Percentiles rank a stretch among this genome's conserved stretches.
These are phyloP conservation scores for Serinus canaria DNA, from an alignment of 2,113 vertebrate species.

Conservation along the genomic window DNA sequence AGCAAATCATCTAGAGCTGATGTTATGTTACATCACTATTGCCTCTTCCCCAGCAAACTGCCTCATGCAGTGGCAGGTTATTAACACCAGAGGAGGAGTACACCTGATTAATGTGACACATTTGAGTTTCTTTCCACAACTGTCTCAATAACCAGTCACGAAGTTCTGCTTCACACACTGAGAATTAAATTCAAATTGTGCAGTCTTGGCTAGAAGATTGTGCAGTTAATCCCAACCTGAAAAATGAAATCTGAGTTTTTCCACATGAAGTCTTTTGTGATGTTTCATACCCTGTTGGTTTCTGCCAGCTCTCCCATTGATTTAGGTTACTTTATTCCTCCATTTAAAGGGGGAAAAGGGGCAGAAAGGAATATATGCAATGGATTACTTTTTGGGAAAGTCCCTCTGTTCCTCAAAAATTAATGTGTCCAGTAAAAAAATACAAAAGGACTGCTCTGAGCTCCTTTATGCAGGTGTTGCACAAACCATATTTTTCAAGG, in stretches of 20 bases:
- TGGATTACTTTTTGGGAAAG: not conserved
- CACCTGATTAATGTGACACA: conserved; percentile 80
- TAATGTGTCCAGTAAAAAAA: not conserved
- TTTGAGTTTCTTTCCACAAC: conserved; percentile 68
- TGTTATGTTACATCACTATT: not conserved
- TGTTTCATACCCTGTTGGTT: conserved; percentile 47
- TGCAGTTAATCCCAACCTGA: conserved; percentile 31
- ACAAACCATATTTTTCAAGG: not conserved
- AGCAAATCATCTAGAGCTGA: not conserved
- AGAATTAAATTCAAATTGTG: conserved; percentile 68
- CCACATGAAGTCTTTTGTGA: conserved; percentile 6
- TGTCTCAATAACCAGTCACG: conserved; percentile 75
- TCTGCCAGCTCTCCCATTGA: conserved; percentile 19
- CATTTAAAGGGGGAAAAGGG: not conserved
- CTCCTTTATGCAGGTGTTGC: not conserved
- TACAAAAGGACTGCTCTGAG: not conserved
- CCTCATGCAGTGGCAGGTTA: conserved; percentile 41
- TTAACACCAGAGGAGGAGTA: conserved; percentile 69
- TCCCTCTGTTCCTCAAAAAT: not conserved
- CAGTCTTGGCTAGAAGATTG: conserved; percentile 57
- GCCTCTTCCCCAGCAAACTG: conserved; percentile 26
- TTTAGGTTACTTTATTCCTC: conserved; percentile 11
- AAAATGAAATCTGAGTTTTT: conserved; percentile 57
- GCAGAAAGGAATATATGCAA: fast-evolving
- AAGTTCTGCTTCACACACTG: conserved; percentile 73